Evolutionary conservation across 2,797 vertebrate species (phyloP).

Genomic region (Melanogrammus aeglefinus): DNA sequence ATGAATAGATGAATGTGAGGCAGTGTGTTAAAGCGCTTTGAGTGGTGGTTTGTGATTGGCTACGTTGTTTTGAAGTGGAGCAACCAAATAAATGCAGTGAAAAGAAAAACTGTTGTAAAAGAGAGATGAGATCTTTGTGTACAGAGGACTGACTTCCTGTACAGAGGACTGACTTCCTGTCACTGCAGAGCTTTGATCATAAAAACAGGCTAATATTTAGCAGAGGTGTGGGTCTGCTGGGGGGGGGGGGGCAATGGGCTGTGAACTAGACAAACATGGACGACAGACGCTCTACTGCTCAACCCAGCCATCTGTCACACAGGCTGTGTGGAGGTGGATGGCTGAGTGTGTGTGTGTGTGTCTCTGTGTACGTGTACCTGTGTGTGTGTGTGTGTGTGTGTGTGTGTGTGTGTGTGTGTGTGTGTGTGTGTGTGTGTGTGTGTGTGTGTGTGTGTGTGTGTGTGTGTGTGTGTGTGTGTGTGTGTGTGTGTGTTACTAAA

Average conservation of each 20-base stretch:
- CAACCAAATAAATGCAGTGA: not conserved
- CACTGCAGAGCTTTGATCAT: not conserved
- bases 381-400: constrained; percentile 32
- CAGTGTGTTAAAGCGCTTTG: too few species aligned
- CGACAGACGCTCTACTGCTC: constrained; percentile 62
- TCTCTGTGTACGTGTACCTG: too few species aligned
- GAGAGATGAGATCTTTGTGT: too few species aligned
- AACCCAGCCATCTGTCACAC: constrained; percentile 72
- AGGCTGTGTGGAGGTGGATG: constrained; percentile 43
- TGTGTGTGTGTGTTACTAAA: constrained; percentile 19
- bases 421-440: constrained; percentile 32
- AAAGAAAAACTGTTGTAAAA: not conserved
- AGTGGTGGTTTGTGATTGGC: not conserved
- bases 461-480: constrained; percentile 31
- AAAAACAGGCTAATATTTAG: constrained; percentile 15
- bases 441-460: constrained; percentile 27
- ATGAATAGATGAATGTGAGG: too few species aligned
- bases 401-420: constrained; percentile 27
- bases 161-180: too few species aligned
- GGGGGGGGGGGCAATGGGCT: constrained; percentile 59
- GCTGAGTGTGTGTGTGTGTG: constrained; percentile 26
- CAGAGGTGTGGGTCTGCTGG: constrained; percentile 14
- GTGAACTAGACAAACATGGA: constrained; percentile 74
- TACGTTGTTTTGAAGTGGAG: not conserved
- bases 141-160: not conserved